Conservation (phyloP, 2,888 invertebrate species). For the Phragmatobia fuliginosa region DNA sequence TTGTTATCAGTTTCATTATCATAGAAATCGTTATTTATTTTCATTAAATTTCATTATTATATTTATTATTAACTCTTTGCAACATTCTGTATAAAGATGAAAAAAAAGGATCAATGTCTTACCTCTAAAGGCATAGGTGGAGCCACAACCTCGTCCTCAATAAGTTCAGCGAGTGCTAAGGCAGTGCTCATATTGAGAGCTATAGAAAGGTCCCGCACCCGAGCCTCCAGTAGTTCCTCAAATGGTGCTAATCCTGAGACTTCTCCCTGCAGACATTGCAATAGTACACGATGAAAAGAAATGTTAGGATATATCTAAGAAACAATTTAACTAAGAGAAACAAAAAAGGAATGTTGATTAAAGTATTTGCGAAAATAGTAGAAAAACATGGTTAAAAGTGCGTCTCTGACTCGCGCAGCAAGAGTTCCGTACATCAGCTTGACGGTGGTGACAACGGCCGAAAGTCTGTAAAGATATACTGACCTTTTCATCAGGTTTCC, state of each 20-base stretch:
- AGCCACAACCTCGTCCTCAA: conserved; percentile 94
- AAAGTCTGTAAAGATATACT: conserved; percentile 10
- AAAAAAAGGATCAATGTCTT: conserved; percentile 40
- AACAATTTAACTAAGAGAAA: not conserved
- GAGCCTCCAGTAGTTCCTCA: conserved; percentile 87
- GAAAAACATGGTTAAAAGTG: too few species aligned
- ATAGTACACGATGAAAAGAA: not conserved
- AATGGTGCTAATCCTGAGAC: conserved; percentile 70
- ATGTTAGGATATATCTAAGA: not conserved
- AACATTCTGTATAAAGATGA: not conserved
- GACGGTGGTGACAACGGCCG: too few species aligned
- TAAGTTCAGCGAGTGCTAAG: conserved; percentile 92
- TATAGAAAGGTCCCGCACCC: conserved; percentile 88
- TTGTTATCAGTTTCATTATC: not conserved
- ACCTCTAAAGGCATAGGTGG: conserved; percentile 94
- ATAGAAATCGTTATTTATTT: not conserved
- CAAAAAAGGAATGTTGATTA: not conserved
- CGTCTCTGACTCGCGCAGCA: too few species aligned
- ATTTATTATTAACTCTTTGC: too few species aligned
- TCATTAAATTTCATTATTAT: too few species aligned
- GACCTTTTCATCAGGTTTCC: conserved; percentile 68
- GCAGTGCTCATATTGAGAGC: conserved; percentile 93
- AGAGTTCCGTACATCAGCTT: too few species aligned
- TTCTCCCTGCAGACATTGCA: conserved; percentile 57
- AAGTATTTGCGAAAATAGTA: not conserved